A percentile compares a stretch with the other conserved stretches of the same genome.
Conservation (phyloP, 2,113 vertebrate species). For the Vulpes ferrilata region DNA sequence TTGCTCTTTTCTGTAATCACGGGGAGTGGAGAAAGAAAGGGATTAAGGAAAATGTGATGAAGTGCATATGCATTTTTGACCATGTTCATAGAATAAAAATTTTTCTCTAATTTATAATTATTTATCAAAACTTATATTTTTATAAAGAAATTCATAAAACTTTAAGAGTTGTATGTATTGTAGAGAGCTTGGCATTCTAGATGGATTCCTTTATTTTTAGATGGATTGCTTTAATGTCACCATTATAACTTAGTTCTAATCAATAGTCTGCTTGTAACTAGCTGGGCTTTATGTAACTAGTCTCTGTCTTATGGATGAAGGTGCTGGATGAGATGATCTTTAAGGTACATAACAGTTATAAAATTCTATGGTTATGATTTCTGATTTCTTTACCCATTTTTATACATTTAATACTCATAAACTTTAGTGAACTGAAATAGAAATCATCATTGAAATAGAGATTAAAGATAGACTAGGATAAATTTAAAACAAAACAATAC, state of each 20-base stretch:
- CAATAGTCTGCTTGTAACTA: neutral
- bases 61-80: neutral
- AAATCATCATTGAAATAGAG: conserved; percentile 4
- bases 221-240: neutral
- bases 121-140: neutral
- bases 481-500: neutral
- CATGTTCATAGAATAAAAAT: neutral
- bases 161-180: neutral
- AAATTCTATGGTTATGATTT: neutral
- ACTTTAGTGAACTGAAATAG: neutral
- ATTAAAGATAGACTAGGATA: neutral
- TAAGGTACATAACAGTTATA: neutral
- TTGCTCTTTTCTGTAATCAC: neutral
- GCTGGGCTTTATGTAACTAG: neutral
- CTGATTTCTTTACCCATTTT: neutral
- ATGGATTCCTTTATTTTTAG: neutral
- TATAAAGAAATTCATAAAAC: neutral
- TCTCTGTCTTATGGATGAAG: neutral
- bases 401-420: neutral
- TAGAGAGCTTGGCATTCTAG: neutral
- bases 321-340: neutral
- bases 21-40: neutral
- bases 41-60: neutral
- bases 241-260: neutral
- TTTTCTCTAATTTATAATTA: neutral